Conservation (phyloP, 2,797 vertebrate species). For the Takifugu ocellatus region DNA sequence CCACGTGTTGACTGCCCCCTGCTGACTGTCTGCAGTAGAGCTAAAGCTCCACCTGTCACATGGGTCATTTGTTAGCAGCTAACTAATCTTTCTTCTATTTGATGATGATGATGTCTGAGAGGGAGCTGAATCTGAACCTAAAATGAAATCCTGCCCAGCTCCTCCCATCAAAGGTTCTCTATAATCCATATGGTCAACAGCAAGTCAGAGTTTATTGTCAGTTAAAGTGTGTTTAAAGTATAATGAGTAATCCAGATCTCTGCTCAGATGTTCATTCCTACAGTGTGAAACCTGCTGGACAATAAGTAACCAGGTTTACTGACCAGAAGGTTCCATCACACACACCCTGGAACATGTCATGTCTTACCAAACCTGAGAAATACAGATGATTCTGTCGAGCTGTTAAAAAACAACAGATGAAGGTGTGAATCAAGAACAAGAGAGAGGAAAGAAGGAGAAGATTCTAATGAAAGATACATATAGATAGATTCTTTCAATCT, state of each 20-base stretch:
- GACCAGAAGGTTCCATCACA: slow-evolving; percentile 12
- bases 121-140: no score
- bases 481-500: slow-evolving; percentile 74
- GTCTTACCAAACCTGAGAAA: not conserved
- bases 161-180: no score
- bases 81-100: no score
- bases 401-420: slow-evolving; percentile 29
- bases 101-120: no score
- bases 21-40: not conserved
- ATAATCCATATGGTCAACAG: no score
- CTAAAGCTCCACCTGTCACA: not conserved
- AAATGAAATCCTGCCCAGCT: no score
- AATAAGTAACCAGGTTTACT: slow-evolving; percentile 58
- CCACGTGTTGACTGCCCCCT: not conserved
- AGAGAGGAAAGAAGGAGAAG: slow-evolving; percentile 39
- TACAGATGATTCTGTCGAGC: slow-evolving; percentile 1
- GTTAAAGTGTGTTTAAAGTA: slow-evolving; percentile 32
- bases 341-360: slow-evolving; percentile 10
- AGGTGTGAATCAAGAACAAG: slow-evolving; percentile 46
- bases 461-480: slow-evolving; percentile 75
- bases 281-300: slow-evolving; percentile 12
- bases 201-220: no score
- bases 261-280: not conserved
- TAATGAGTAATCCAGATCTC: slow-evolving; percentile 41
- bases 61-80: no score